Percentiles rank a stretch among this genome's conserved stretches.
phyloP scores from a whole-genome alignment of 2,113 vertebrate genomes.

The Perca schrenkii region DNA sequence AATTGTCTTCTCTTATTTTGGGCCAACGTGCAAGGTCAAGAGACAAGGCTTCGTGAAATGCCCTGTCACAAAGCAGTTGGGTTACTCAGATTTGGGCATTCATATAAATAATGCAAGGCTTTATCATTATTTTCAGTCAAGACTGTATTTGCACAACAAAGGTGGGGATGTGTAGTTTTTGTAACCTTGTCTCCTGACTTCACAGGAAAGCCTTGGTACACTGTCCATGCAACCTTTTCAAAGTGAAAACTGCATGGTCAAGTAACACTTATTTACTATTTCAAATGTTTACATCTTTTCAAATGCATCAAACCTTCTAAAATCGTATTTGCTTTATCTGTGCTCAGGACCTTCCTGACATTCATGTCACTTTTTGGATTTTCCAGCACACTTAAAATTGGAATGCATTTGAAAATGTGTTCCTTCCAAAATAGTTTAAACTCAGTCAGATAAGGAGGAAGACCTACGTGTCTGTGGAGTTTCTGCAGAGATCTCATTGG shows the following conservation, averaged over 20 bases:
- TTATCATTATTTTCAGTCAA: conserved; percentile 49
- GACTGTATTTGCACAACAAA: conserved; percentile 60
- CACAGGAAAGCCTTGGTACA: conserved; percentile 58
- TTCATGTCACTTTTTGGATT: conserved; percentile 42
- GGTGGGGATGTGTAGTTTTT: conserved; percentile 33
- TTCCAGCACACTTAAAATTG: conserved; percentile 30
- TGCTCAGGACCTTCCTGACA: conserved; percentile 35
- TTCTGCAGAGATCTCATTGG: conserved; percentile 95
- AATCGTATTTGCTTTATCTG: conserved; percentile 31
- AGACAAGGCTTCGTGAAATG: conserved; percentile 71
- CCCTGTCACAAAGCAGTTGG: conserved; percentile 41
- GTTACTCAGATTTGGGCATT: conserved; percentile 44
- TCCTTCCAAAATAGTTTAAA: conserved; percentile 45
- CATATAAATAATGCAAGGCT: conserved; percentile 65
- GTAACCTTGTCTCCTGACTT: conserved; percentile 81
- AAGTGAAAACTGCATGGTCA: conserved; percentile 64
- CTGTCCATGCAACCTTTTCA: conserved; percentile 73
- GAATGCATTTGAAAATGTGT: conserved; percentile 79
- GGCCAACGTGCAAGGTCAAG: conserved; percentile 69
- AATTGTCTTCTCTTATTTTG: conserved; percentile 32
- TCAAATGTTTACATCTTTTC: conserved; percentile 66
- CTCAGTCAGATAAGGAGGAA: conserved; percentile 83
- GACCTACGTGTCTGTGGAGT: conserved; percentile 99
- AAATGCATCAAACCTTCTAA: conserved; percentile 67
- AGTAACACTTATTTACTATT: conserved; percentile 41